These are phyloP conservation scores for Gallinago solitaria DNA, from an alignment of 2,797 vertebrate species.

Conservation along the genomic window DNA sequence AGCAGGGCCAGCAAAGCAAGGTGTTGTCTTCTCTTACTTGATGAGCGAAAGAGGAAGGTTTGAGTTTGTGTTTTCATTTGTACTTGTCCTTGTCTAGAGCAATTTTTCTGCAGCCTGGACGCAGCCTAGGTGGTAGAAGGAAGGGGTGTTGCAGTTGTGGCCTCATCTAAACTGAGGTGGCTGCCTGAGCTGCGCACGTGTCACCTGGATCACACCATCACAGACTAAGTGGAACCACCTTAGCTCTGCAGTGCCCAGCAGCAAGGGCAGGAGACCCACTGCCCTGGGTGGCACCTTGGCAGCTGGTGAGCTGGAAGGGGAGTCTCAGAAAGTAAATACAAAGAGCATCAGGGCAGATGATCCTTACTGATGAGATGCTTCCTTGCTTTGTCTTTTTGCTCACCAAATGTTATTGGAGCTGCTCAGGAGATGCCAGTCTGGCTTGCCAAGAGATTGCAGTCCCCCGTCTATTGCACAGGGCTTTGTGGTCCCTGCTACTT, in stretches of 20 bases:
- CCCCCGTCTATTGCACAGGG: accelerated
- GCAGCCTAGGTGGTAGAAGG: background rate
- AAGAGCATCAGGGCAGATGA: background rate
- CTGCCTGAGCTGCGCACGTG: background rate
- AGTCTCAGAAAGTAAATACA: background rate
- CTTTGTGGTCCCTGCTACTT: accelerated
- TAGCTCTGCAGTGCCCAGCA: background rate
- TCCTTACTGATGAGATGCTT: background rate
- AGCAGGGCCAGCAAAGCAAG: background rate
- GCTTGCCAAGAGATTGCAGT: background rate
- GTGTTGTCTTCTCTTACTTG: background rate
- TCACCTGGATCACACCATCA: accelerated
- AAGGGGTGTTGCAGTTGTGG: background rate
- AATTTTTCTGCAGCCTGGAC: background rate
- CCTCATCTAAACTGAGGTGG: accelerated
- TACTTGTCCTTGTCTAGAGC: background rate
- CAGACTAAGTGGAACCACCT: background rate
- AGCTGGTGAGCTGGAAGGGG: background rate
- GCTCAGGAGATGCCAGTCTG: background rate
- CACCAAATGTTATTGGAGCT: background rate
- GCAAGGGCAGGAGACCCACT: background rate
- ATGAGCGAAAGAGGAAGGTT: background rate
- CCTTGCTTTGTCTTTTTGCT: background rate
- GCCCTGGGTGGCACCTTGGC: background rate
- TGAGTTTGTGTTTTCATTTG: background rate